A percentile compares a stretch with the other conserved stretches of the same genome.
These are phyloP conservation scores for Pentalonia nigronervosa DNA, from an alignment of 1,140 invertebrate genomes.

Conservation along the genomic window DNA sequence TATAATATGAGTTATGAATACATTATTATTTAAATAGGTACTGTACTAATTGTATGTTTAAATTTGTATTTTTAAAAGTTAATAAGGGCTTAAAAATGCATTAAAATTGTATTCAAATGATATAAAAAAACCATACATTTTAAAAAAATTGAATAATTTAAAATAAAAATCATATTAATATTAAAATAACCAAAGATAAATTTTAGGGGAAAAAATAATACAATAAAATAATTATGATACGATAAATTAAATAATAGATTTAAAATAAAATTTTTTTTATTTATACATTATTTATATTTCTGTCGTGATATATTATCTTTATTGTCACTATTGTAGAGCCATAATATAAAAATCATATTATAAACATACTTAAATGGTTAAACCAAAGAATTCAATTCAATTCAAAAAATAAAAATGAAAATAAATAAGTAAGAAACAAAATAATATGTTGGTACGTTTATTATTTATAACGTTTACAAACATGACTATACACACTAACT, in stretches of 20 bases:
- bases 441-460: not conserved
- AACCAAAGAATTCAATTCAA: not conserved
- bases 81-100: not conserved
- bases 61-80: not conserved
- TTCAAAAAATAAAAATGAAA: not conserved
- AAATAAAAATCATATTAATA: not conserved
- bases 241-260: not conserved
- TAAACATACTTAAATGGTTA: not conserved
- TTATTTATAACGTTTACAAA: not conserved
- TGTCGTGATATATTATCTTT: not conserved
- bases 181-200: not conserved
- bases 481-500: not conserved
- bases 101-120: not conserved
- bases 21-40: not conserved
- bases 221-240: not conserved
- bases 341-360: not conserved
- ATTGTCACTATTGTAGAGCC: not conserved
- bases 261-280: not conserved
- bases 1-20: not conserved
- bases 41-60: not conserved
- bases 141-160: not conserved
- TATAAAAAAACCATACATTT: not conserved
- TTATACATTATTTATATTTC: not conserved
- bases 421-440: not conserved
- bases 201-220: not conserved